Percentiles rank a stretch among this genome's conserved stretches.
Conservation (phyloP, 2,113 vertebrate genomes). For the Phaetusa simplex region DNA sequence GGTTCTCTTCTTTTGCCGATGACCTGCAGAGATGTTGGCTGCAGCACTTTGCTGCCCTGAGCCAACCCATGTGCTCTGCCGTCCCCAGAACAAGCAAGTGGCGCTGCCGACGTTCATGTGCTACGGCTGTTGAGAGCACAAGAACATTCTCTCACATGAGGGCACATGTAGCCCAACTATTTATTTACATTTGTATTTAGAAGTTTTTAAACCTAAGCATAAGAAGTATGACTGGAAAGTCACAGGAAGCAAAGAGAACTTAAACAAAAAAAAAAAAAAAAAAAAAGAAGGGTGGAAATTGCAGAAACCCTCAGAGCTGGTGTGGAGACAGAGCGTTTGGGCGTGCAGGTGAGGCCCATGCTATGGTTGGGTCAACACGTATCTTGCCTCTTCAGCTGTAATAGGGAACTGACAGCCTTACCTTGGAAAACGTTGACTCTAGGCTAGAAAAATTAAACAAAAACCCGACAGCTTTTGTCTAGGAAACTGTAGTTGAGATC, state of each 20-base stretch:
- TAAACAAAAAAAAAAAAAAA: neutral
- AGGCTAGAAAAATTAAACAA: neutral
- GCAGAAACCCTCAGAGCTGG: neutral
- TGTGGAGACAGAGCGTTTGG: neutral
- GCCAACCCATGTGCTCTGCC: neutral
- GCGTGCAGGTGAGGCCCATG: neutral
- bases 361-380: neutral
- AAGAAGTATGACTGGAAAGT: neutral
- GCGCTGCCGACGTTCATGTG: fast-evolving
- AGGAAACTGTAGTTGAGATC: neutral
- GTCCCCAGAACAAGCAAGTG: neutral
- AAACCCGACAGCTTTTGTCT: neutral
- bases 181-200: neutral
- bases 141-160: neutral
- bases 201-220: neutral
- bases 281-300: neutral
- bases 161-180: neutral
- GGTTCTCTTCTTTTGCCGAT: neutral
- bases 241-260: neutral
- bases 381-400: neutral
- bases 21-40: neutral
- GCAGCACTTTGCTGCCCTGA: neutral
- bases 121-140: neutral
- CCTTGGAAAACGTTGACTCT: neutral
- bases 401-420: neutral